phyloP scores from a whole-genome alignment of 2,888 invertebrate species.

The Drosophila kanekoi region DNA sequence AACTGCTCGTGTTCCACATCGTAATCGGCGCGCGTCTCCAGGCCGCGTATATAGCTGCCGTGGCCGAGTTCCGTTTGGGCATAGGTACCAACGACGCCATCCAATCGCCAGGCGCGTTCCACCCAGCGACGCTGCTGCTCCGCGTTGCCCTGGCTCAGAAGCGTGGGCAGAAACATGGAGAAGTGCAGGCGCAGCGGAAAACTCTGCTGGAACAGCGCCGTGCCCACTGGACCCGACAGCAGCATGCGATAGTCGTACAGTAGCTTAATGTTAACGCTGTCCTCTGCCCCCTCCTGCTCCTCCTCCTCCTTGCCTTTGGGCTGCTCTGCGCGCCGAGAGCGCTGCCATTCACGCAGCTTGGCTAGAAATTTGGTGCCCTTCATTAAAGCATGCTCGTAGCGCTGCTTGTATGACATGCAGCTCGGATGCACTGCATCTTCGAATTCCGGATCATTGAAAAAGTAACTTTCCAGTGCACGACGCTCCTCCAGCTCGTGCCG shows the following conservation, averaged over 20 bases:
- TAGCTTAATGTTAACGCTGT: slow-evolving; percentile 75
- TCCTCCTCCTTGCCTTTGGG: neutral
- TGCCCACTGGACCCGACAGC: slow-evolving; percentile 75
- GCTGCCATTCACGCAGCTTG: slow-evolving; percentile 89
- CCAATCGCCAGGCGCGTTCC: slow-evolving; percentile 90
- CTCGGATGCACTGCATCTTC: slow-evolving; percentile 65
- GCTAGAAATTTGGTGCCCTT: slow-evolving; percentile 86
- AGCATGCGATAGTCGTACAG: slow-evolving; percentile 71
- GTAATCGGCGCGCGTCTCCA: slow-evolving; percentile 97
- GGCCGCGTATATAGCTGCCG: slow-evolving; percentile 94
- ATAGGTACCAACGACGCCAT: slow-evolving; percentile 95
- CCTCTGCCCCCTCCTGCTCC: slow-evolving; percentile 85
- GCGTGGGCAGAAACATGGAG: slow-evolving; percentile 95
- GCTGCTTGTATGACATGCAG: slow-evolving; percentile 77
- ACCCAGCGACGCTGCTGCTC: slow-evolving; percentile 96
- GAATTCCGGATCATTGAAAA: slow-evolving; percentile 74
- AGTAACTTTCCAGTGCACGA: slow-evolving; percentile 67
- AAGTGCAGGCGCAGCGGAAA: slow-evolving; percentile 90
- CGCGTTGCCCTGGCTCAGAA: slow-evolving; percentile 93
- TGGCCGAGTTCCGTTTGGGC: slow-evolving; percentile 98
- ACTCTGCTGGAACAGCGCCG: slow-evolving; percentile 80
- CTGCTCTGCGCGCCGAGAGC: neutral
- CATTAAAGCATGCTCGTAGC: slow-evolving; percentile 71
- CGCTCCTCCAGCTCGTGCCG: slow-evolving; percentile 54
- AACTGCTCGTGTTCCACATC: slow-evolving; percentile 93